Base-by-base conservation (phyloP, 2,888 invertebrate species). In the Drosophila paramelanica region DNA sequence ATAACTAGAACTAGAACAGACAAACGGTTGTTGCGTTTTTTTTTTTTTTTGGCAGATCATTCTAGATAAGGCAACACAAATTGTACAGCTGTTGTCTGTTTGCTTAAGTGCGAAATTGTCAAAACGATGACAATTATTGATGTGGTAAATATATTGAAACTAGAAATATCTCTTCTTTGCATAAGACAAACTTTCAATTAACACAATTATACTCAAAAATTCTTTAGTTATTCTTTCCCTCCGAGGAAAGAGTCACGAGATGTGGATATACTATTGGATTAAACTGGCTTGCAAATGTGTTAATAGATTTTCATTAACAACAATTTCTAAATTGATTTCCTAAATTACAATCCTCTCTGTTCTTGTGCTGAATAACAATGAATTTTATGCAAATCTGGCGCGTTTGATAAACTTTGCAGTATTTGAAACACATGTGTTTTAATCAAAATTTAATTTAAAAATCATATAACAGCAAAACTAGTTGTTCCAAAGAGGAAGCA, bases 281-380 rank as follows among this genome's bases (percentile, higher is more conserved):
- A 53, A 61, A 61, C 42, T 38, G 51, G 61, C 36, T 43, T 17
- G 10, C 20, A 38, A 53, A 70, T 17, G 72, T 70, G 71, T 14
- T 70, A 71, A 71, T 58, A 7, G 1, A 20, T 10, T 20, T n/a
- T 25, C n/a, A 45, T 45, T 38, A 55, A 25, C 25, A 55, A 25
- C 3, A 55, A 45, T 49, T 50, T 60, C 11, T 1, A 39, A 23
- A 42, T 10, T 23, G 13, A 3, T 1, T 27, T 36, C 11, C 20
- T 23, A 11, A 36, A 13, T 36, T 36, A 36, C 4, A 36, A 36
- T 0, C n/a, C 55, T 11, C 23, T 31, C 31, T n/a, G 14, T 31
- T 25, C 4, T 8, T n/a, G 1, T 6, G 31, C 31, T 52, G 42
- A 42, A 17, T 41, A 20, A 53, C 20, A 8, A n/a, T 17, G n/a